phyloP scores from a whole-genome alignment of 2,888 invertebrate genomes.

The Phyto melanocephala region DNA sequence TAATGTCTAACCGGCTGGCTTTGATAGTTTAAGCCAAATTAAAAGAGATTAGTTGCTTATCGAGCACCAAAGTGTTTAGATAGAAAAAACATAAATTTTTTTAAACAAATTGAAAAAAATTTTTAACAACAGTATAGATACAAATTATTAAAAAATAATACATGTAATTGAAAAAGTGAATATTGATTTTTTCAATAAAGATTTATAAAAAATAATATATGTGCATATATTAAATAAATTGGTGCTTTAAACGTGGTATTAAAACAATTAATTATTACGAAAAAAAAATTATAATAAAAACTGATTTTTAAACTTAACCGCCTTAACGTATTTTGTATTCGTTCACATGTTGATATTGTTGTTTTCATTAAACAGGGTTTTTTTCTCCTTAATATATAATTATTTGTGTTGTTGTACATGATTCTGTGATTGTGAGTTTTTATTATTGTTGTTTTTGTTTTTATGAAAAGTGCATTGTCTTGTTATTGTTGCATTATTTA shows the following conservation, averaged over 20 bases:
- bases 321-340: neutral
- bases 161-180: neutral
- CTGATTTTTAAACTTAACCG: slow-evolving; percentile 30
- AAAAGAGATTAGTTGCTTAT: slow-evolving; percentile 50
- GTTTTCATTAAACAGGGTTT: slow-evolving; percentile 8
- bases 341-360: slow-evolving; percentile 19
- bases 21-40: slow-evolving; percentile 60
- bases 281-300: slow-evolving; percentile 6
- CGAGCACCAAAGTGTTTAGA: slow-evolving; percentile 42
- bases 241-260: neutral
- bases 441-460: neutral
- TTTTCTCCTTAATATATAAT: neutral
- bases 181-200: neutral
- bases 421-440: slow-evolving; percentile 21
- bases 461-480: slow-evolving; percentile 22
- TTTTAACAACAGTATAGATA: neutral
- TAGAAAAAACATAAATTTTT: neutral
- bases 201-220: neutral
- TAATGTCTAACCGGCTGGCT: slow-evolving; percentile 6
- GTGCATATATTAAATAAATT: neutral
- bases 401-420: neutral
- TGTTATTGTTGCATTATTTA: slow-evolving; percentile 15
- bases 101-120: neutral
- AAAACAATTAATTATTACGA: neutral
- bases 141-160: neutral